These are phyloP conservation scores for Istiophorus platypterus DNA, from an alignment of 2,113 vertebrate species.

Conservation along the genomic window DNA sequence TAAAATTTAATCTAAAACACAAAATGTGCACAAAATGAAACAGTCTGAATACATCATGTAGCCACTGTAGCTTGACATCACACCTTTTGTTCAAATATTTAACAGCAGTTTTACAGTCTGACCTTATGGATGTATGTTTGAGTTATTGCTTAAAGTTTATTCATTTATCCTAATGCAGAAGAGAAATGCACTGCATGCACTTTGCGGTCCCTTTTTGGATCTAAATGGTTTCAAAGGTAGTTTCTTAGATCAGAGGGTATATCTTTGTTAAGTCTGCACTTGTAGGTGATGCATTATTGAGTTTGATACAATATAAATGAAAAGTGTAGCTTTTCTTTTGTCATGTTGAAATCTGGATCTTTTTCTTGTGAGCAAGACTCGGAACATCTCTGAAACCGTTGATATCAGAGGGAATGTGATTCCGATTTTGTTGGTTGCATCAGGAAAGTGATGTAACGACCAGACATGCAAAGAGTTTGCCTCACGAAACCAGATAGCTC, in stretches of 20 bases:
- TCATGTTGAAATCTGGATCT: neutral
- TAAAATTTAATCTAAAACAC: no score
- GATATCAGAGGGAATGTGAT: neutral
- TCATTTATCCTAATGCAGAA: conserved; percentile 7
- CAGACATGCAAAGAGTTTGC: neutral
- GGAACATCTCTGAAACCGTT: neutral
- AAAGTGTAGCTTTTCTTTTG: neutral
- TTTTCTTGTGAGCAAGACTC: neutral
- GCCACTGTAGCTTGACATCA: neutral
- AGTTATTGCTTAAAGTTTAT: neutral
- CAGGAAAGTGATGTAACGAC: conserved; percentile 12
- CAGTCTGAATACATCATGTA: neutral
- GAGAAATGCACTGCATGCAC: conserved; percentile 1
- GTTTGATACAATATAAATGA: conserved; percentile 11
- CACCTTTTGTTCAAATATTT: neutral
- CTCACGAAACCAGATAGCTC: neutral
- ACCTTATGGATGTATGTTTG: neutral
- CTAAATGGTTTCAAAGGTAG: neutral
- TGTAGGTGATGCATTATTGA: conserved; percentile 19
- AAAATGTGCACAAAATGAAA: no score
- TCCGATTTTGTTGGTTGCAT: neutral
- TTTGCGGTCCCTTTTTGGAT: neutral
- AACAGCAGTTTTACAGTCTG: neutral
- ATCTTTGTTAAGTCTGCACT: neutral
- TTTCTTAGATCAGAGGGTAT: conserved; percentile 2